phyloP scores from a whole-genome alignment of 2,888 invertebrate species.

The Luperina testacea region DNA sequence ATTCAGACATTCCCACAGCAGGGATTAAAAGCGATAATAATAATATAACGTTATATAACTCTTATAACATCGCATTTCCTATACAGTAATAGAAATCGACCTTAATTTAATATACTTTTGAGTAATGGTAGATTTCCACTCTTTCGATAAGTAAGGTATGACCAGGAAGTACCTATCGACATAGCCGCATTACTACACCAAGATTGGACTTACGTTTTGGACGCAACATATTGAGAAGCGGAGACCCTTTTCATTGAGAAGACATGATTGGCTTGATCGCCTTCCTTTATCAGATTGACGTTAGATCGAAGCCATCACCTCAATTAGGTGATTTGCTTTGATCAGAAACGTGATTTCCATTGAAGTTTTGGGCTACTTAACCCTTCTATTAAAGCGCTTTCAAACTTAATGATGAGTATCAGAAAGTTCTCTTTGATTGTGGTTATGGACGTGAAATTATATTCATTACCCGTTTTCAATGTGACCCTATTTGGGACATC shows the following conservation, averaged over 20 bases:
- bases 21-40: not conserved
- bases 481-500: slow-evolving; percentile 10
- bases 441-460: slow-evolving; percentile 7
- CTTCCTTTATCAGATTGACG: slow-evolving; percentile 42
- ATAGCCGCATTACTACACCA: slow-evolving; percentile 8
- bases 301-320: slow-evolving; percentile 26
- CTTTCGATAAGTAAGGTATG: slow-evolving; percentile 7
- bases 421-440: slow-evolving; percentile 28
- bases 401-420: slow-evolving; percentile 22
- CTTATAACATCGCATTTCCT: slow-evolving; percentile 24
- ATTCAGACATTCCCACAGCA: not conserved
- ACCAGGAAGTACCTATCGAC: slow-evolving; percentile 12
- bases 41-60: slow-evolving; percentile 1
- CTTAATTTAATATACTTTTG: slow-evolving; percentile 25
- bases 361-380: slow-evolving; percentile 27
- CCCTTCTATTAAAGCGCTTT: slow-evolving; percentile 25
- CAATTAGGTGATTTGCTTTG: slow-evolving; percentile 58
- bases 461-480: slow-evolving; percentile 16
- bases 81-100: slow-evolving; percentile 32
- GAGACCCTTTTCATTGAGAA: slow-evolving; percentile 68
- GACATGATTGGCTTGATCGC: slow-evolving; percentile 68
- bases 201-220: slow-evolving; percentile 62
- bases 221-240: slow-evolving; percentile 72
- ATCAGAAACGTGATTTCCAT: slow-evolving; percentile 47
- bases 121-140: slow-evolving; percentile 25